Evolutionary conservation across 2,113 vertebrate genomes (phyloP), one percentile per base, ranked within the genome.

Genomic region (Sakesphorus luctuosus): DNA sequence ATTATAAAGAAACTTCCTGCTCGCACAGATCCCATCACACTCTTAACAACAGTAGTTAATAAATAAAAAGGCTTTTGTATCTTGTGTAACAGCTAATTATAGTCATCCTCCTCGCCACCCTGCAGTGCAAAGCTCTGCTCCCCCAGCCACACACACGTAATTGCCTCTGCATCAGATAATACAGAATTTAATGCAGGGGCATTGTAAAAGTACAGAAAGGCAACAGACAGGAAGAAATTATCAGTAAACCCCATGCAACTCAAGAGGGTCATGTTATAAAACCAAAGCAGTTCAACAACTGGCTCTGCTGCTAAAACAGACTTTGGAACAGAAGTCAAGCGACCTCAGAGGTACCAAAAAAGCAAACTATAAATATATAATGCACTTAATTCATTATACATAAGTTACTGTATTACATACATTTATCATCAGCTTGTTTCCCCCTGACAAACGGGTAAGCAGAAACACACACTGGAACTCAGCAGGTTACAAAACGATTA

Each of bases 21-120:
- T 95, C 35, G 2, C 90, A 85, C 91, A 93, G 91, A 95, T 96
- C 92, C 84, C 94, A 76, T 91, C 96, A 65, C 93, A 91, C 72
- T 96, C 94, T 86, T 90, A 96, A 93, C 91, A 91, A 91, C 94
- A 61, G 93, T 74, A 87, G 89, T 89, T 93, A 96, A 96, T 95
- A 97, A 96, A 95, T 93, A 96, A 97, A 96, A 94, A 94, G 96
- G 56, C 95, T 96, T 96, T 91, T 97, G 94, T 96, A 90, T 89
- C 93, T 93, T 87, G 90, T 94, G 47, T 53, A 96, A 92, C 74
- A 93, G 94, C 79, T 95, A 63, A 92, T 92, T 94, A 88, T 86
- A 91, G 79, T 75, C 89, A 75, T 82, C 69, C 58, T 68, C 49
- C 87, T 84, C 11, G 20, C 77, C 93, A 44, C 58, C 83, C 90